Percentiles rank a stretch among this genome's conserved stretches.
phyloP scores from a whole-genome alignment of 2,888 invertebrate genomes.

The Lingula anatina region DNA sequence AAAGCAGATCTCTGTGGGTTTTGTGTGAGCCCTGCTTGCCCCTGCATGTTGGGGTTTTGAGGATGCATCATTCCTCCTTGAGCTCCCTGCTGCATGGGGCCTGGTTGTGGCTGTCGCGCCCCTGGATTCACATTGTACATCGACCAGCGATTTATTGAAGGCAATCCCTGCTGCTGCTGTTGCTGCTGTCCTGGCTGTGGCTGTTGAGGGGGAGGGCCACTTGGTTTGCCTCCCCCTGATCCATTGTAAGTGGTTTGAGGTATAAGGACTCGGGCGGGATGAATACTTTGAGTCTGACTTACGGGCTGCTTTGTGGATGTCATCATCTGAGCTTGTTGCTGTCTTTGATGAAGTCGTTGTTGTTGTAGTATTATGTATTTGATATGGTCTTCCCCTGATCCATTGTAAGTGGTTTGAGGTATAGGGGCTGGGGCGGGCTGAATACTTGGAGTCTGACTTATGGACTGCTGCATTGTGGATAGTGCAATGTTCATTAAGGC shows the following conservation, averaged over 20 bases:
- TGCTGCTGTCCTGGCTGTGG: slow-evolving; percentile 22
- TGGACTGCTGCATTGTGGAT: slow-evolving; percentile 7
- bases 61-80: slow-evolving; percentile 24
- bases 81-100: slow-evolving; percentile 9
- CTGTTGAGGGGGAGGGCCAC: slow-evolving; percentile 31
- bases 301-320: too few species aligned
- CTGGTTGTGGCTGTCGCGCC: slow-evolving; percentile 8
- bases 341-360: too few species aligned
- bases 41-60: slow-evolving; percentile 14
- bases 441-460: slow-evolving; percentile 1
- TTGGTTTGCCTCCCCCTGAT: slow-evolving; percentile 21
- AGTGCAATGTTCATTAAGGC: slow-evolving; percentile 53
- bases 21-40: slow-evolving; percentile 16
- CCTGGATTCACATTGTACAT: too few species aligned
- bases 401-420: not conserved
- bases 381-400: too few species aligned
- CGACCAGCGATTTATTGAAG: too few species aligned
- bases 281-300: too few species aligned
- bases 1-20: slow-evolving; percentile 27
- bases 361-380: too few species aligned
- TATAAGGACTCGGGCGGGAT: too few species aligned
- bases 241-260: too few species aligned
- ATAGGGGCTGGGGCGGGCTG: not conserved
- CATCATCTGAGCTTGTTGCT: too few species aligned
- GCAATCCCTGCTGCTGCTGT: slow-evolving; percentile 5